phyloP scores from a whole-genome alignment of 2,797 vertebrate species.

The Clarias platycephalus region DNA sequence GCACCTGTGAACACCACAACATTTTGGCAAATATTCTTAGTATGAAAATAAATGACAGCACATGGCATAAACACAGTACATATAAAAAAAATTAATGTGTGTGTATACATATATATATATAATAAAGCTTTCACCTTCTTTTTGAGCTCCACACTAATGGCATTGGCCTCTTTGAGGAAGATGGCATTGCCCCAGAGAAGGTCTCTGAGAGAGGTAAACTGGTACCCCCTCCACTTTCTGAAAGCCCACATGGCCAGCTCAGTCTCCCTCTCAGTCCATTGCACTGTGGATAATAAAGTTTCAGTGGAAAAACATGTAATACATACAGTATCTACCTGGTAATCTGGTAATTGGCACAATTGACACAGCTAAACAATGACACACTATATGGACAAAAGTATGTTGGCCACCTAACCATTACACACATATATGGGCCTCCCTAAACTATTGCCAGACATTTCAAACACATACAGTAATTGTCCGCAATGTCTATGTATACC shows the following conservation, averaged over 20 bases:
- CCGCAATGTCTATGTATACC: neutral
- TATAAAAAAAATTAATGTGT: neutral
- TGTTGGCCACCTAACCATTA: neutral
- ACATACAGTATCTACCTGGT: neutral
- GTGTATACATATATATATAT: neutral
- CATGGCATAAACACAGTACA: neutral
- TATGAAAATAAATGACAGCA: neutral
- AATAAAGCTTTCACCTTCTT: slow-evolving; percentile 84
- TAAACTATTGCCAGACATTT: neutral
- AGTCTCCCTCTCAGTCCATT: slow-evolving; percentile 88
- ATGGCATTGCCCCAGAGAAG: slow-evolving; percentile 95
- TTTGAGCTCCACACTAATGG: slow-evolving; percentile 96
- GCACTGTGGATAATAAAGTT: slow-evolving; percentile 72
- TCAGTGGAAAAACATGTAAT: neutral
- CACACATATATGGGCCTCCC: neutral
- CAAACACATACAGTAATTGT: neutral
- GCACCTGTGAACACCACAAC: slow-evolving; percentile 76
- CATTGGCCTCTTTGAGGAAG: slow-evolving; percentile 97
- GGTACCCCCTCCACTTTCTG: slow-evolving; percentile 96
- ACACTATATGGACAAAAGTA: too few species aligned
- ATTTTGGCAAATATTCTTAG: neutral
- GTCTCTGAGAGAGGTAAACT: slow-evolving; percentile 96
- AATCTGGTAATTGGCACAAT: neutral
- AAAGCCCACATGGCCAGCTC: slow-evolving; percentile 93
- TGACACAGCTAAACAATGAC: neutral